Percentiles rank a stretch among this genome's conserved stretches.
phyloP scores from a whole-genome alignment of 1,140 invertebrate species.

The Whitmania pigra region DNA sequence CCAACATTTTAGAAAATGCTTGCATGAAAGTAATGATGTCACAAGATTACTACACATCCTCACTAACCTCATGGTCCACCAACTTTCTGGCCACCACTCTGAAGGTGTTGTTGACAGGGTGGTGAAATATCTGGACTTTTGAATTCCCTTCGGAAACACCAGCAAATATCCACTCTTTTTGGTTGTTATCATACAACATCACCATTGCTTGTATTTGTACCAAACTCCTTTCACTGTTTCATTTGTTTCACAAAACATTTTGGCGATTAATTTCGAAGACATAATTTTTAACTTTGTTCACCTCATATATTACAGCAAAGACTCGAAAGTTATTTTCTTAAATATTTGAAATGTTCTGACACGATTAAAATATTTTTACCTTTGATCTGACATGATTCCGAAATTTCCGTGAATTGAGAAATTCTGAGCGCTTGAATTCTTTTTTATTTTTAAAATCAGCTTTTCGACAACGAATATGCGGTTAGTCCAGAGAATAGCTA shows the following conservation, averaged over 20 bases:
- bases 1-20: not conserved
- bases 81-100: conserved; percentile 81
- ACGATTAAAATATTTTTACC: no score
- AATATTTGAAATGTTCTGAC: no score
- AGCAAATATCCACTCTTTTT: conserved; percentile 82
- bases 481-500: no score
- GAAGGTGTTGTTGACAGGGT: conserved; percentile 80
- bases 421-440: no score
- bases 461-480: no score
- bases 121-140: conserved; percentile 88
- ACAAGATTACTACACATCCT: not conserved
- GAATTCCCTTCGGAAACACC: conserved; percentile 69
- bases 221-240: conserved; percentile 70
- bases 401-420: no score
- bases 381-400: no score
- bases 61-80: conserved; percentile 74
- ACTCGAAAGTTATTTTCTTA: no score
- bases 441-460: no score
- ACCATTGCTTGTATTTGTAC: conserved; percentile 82
- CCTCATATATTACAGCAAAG: no score
- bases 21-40: not conserved
- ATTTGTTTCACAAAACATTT: not conserved
- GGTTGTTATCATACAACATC: conserved; percentile 85
- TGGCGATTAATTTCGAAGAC: not conserved
- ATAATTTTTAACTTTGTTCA: not conserved